Percentiles rank a stretch among this genome's conserved stretches.
These are phyloP conservation scores for Chironomus tepperi DNA, from an alignment of 1,140 invertebrate genomes.

Conservation along the genomic window DNA sequence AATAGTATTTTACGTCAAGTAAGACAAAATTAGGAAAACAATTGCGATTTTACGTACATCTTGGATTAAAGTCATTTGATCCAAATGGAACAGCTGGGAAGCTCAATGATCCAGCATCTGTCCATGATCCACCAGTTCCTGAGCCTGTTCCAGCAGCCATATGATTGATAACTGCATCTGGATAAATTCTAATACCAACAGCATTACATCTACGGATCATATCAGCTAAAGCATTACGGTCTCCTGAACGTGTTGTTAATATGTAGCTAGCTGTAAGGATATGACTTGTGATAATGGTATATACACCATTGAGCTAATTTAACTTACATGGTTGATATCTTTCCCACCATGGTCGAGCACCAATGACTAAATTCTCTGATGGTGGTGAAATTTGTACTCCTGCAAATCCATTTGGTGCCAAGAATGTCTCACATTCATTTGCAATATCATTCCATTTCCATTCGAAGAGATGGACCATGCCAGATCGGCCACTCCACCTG, in stretches of 20 bases:
- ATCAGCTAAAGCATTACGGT: slow-evolving; percentile 55
- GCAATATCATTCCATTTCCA: slow-evolving; percentile 77
- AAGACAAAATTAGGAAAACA: not conserved
- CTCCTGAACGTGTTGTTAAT: slow-evolving; percentile 64
- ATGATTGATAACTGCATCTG: slow-evolving; percentile 68
- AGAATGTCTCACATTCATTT: slow-evolving; percentile 67
- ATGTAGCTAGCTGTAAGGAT: slow-evolving; percentile 55
- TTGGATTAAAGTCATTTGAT: slow-evolving; percentile 46
- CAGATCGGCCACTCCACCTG: slow-evolving; percentile 40
- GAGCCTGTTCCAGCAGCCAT: slow-evolving; percentile 50
- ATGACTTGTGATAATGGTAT: slow-evolving; percentile 57
- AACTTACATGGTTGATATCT: slow-evolving; percentile 35
- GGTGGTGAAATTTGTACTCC: slow-evolving; percentile 69
- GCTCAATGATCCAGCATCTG: slow-evolving; percentile 25
- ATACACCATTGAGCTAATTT: slow-evolving; percentile 34
- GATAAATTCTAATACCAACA: slow-evolving; percentile 65
- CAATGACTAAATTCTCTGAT: slow-evolving; percentile 41
- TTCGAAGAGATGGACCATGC: slow-evolving; percentile 69
- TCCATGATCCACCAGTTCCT: not conserved
- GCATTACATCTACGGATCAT: slow-evolving; percentile 70
- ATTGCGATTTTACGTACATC: slow-evolving; percentile 9
- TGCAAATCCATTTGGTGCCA: slow-evolving; percentile 64
- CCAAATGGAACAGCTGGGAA: slow-evolving; percentile 51
- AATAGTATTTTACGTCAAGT: no score
- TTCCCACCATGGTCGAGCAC: slow-evolving; percentile 65